Evolutionary conservation across 2,888 invertebrate species (phyloP), one percentile per base, ranked within the genome.

Genomic region (Abrostola tripartita): DNA sequence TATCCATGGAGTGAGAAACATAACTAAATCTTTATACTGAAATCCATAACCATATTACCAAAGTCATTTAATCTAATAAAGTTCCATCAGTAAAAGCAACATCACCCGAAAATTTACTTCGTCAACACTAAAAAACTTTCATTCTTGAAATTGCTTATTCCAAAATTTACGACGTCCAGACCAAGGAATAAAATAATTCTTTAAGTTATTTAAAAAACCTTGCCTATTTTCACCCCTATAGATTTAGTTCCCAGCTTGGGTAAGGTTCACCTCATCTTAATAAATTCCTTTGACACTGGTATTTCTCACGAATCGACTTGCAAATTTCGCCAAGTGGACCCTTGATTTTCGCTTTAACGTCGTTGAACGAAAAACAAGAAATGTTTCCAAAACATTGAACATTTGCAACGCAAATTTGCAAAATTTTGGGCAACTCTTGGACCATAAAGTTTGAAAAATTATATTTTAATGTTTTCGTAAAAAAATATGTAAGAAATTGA

Each of bases 231-330:
- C 51, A 49, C 44, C 49, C 35, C 11, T 11, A 40, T 54, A 55
- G 52, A 54, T 60, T 65, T 54, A 47, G 51, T 59, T 52, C 40
- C 40, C 38, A 38, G 60, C 42, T 63, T 52, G 24, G 47, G 52
- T 38, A 42, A 53, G 55, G 49, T 51, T 61, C 53, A 69, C 69
- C 66, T 71, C 68, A 61, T 80, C 69, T 79, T 70, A 76, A 78
- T 79, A 81, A 80, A 76, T 78, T 70, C 72, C 79, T 81, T 78
- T 78, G 80, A 79, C 72, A 70, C 56, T 56, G 67, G 65, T 65
- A 71, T 74, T 75, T 65, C 68, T 72, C 69, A 68, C 61, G 53
- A 69, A 78, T 74, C 72, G 75, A 80, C 68, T 80, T 80, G 79
- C 75, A 81, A 81, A 80, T 81, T 78, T 71, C 64, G 35, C 68